Conservation (phyloP, 1,140 invertebrate species). For the Amyelois transitella region DNA sequence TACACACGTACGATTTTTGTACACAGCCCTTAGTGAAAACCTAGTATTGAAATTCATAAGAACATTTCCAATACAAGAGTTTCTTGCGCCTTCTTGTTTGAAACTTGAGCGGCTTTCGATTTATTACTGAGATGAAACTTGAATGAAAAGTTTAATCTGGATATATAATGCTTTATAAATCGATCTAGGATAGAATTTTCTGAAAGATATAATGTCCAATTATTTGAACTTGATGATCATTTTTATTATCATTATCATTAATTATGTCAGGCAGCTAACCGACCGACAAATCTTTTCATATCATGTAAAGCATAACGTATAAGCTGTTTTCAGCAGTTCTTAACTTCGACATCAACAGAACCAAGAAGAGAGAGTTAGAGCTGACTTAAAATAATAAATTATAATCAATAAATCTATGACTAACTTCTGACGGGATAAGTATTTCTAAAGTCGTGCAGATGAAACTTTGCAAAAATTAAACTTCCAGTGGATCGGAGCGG, state of each 20-base stretch:
- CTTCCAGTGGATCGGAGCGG: constrained; percentile 60
- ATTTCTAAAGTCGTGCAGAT: constrained; percentile 49
- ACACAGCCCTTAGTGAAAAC: constrained; percentile 12
- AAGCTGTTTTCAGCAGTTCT: too few relatives aligned
- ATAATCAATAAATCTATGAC: neutral
- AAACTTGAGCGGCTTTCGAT: neutral
- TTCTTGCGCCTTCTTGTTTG: neutral
- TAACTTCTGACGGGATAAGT: constrained; percentile 16
- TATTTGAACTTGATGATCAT: too few relatives aligned
- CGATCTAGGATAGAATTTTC: neutral
- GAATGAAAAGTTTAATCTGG: neutral
- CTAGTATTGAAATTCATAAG: constrained; percentile 28
- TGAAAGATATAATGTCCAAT: too few relatives aligned
- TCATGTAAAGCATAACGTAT: too few relatives aligned
- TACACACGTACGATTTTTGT: constrained; percentile 41
- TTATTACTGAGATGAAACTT: neutral
- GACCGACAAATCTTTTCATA: too few relatives aligned
- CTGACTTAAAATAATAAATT: neutral
- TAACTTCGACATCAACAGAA: too few relatives aligned
- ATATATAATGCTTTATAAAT: neutral
- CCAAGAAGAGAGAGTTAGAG: too few relatives aligned
- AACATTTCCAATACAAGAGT: neutral
- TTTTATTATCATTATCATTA: too few relatives aligned
- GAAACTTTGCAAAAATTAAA: constrained; percentile 66
- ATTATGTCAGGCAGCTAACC: too few relatives aligned